These are phyloP conservation scores for Holcopasites calliopsidis DNA, from an alignment of 1,140 invertebrate species.

Conservation along the genomic window DNA sequence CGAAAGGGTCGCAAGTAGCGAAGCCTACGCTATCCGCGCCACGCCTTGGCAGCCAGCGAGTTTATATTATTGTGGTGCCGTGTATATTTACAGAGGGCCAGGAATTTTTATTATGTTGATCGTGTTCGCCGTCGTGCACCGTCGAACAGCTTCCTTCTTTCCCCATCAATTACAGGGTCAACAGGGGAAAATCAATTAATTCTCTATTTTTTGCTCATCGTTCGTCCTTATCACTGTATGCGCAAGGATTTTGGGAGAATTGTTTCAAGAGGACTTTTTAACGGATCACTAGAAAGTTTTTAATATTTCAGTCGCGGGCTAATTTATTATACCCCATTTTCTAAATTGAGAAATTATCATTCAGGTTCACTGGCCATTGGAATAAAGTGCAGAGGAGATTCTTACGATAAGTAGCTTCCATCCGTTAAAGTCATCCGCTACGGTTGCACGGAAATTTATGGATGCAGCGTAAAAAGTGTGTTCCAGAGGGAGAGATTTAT, in stretches of 20 bases:
- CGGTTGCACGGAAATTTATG: neutral
- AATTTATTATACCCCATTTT: too few species aligned
- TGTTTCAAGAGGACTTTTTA: too few species aligned
- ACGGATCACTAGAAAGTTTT: too few species aligned
- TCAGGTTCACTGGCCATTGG: neutral
- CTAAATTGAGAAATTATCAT: neutral
- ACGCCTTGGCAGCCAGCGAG: conserved; percentile 45
- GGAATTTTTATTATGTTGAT: conserved; percentile 74
- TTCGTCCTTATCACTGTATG: too few species aligned
- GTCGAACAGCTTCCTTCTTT: conserved; percentile 2
- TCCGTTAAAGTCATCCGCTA: too few species aligned
- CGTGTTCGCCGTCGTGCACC: conserved; percentile 26
- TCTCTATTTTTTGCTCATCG: too few species aligned
- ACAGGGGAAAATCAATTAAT: too few species aligned
- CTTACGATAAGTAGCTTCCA: neutral
- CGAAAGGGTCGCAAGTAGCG: conserved; percentile 39
- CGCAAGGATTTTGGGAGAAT: too few species aligned
- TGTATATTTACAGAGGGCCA: conserved; percentile 72
- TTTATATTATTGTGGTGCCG: conserved; percentile 60
- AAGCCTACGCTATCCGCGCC: conserved; percentile 36
- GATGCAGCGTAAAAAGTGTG: too few species aligned
- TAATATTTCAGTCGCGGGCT: too few species aligned
- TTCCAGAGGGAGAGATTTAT: too few species aligned
- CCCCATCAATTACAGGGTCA: too few species aligned
- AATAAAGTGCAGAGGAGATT: neutral